These are phyloP conservation scores for Agrilus planipennis DNA, from an alignment of 1,140 invertebrate species.

Conservation along the genomic window DNA sequence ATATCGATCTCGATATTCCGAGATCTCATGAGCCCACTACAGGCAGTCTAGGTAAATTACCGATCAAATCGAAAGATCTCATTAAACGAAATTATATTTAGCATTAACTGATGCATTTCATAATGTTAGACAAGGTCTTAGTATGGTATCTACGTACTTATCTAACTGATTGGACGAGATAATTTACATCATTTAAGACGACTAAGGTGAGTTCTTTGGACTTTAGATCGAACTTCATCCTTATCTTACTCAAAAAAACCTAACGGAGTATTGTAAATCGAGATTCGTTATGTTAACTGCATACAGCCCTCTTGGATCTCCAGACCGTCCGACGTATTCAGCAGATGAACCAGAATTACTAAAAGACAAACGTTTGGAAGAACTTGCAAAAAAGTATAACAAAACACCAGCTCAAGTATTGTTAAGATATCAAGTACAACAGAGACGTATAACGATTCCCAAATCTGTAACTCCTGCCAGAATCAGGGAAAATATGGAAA, in stretches of 20 bases:
- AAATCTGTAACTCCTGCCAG: constrained; percentile 45
- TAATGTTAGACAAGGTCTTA: too few relatives aligned
- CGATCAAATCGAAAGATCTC: too few relatives aligned
- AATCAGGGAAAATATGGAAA: constrained; percentile 44
- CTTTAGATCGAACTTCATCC: constrained; percentile 58
- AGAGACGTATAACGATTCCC: constrained; percentile 46
- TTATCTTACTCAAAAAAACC: constrained; percentile 49
- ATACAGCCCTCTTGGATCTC: constrained; percentile 45
- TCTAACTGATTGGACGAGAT: too few relatives aligned
- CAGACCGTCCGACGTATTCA: constrained; percentile 31
- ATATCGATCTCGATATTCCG: too few relatives aligned
- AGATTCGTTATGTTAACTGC: constrained; percentile 43
- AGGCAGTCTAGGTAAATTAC: too few relatives aligned
- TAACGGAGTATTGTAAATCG: constrained; percentile 48
- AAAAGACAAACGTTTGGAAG: constrained; percentile 6
- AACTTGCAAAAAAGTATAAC: constrained; percentile 35
- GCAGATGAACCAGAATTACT: constrained; percentile 6
- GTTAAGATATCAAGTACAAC: constrained; percentile 44
- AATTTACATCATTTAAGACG: too few relatives aligned
- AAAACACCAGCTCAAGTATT: constrained; percentile 51
- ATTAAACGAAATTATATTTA: too few relatives aligned
- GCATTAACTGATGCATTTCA: too few relatives aligned
- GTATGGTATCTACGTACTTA: too few relatives aligned
- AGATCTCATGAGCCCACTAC: too few relatives aligned
- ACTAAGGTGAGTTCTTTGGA: too few relatives aligned